These are phyloP conservation scores for Boulengeromyrus knoepffleri DNA, from an alignment of 2,113 vertebrate species.

Conservation along the genomic window DNA sequence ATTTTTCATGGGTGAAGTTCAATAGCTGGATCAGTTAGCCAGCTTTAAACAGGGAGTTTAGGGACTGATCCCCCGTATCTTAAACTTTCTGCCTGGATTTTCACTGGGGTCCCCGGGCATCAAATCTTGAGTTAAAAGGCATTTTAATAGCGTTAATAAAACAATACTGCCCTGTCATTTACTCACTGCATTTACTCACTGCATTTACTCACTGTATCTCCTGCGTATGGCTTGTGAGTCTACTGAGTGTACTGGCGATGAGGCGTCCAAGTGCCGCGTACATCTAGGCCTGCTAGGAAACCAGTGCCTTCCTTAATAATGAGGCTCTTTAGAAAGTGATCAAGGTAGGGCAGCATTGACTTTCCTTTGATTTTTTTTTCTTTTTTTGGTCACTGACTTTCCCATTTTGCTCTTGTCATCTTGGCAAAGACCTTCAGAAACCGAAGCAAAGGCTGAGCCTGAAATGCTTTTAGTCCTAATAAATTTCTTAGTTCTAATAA, in stretches of 20 bases:
- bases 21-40: not conserved
- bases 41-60: not conserved
- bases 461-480: not conserved
- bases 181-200: not conserved
- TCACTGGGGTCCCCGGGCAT: not conserved
- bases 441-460: not conserved
- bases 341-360: not conserved
- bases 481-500: not conserved
- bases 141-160: conserved; percentile 26
- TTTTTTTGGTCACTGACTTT: not conserved
- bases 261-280: not conserved
- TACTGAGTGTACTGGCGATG: not conserved
- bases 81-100: not conserved
- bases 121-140: conserved; percentile 18
- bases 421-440: not conserved
- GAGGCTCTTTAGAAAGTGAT: conserved; percentile 2
- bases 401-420: not conserved
- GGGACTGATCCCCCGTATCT: not conserved
- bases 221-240: conserved; percentile 16
- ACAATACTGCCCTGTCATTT: conserved; percentile 8
- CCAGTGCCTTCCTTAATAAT: not conserved
- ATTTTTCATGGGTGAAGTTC: not conserved
- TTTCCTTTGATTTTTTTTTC: not conserved
- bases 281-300: not conserved
- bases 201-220: conserved; percentile 11